These are phyloP conservation scores for Leptosomus discolor DNA, from an alignment of 2,113 vertebrate species.

Conservation along the genomic window DNA sequence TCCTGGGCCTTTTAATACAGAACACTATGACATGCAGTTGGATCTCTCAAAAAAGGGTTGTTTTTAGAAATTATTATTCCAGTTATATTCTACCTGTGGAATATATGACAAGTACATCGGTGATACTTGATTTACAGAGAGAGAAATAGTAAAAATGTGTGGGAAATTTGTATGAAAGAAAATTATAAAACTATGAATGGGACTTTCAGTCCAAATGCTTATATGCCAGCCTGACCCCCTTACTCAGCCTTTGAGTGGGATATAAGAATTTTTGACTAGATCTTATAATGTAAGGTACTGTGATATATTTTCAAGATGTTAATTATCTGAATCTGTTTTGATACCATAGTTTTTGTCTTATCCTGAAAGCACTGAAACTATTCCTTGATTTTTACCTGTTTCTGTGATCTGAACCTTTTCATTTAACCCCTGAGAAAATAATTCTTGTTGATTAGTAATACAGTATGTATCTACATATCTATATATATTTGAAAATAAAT, in stretches of 20 bases:
- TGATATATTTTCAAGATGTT: background rate
- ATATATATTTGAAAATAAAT: background rate
- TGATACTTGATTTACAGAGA: background rate
- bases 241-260: background rate
- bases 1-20: background rate
- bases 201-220: background rate
- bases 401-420: background rate
- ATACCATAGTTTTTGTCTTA: background rate
- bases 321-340: background rate
- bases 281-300: background rate
- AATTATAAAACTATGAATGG: background rate
- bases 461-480: background rate
- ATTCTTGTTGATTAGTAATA: background rate
- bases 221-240: background rate
- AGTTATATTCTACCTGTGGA: background rate
- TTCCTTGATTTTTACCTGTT: background rate
- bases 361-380: background rate
- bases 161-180: background rate
- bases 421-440: background rate
- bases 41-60: background rate
- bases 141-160: background rate
- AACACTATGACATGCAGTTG: background rate
- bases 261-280: background rate
- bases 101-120: background rate
- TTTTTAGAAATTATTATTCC: background rate